Evolutionary conservation across 2,888 invertebrate species (phyloP).

Genomic region (Diploptera punctata): DNA sequence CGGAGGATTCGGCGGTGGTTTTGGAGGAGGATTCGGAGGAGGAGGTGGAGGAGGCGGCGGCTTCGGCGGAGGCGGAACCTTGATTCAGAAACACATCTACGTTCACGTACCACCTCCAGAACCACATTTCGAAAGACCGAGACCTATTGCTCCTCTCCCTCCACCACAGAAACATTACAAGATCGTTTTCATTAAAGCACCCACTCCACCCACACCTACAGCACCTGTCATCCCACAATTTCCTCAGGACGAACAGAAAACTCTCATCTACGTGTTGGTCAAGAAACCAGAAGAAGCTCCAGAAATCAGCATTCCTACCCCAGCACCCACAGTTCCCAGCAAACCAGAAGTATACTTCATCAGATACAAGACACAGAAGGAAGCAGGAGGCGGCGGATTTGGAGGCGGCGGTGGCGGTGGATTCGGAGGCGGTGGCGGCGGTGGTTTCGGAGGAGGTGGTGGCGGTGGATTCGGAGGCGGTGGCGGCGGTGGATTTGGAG

Average conservation of each 20-base stretch:
- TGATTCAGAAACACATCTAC: constrained; percentile 87
- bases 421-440: too few species aligned
- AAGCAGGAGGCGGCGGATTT: constrained; percentile 51
- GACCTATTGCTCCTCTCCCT: constrained; percentile 69
- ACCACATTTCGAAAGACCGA: constrained; percentile 70
- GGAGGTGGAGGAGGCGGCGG: constrained; percentile 26
- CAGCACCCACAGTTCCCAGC: constrained; percentile 81
- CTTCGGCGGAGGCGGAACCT: constrained; percentile 50
- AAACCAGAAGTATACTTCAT: constrained; percentile 93
- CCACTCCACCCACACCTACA: constrained; percentile 81
- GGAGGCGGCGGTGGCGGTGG: constrained; percentile 54
- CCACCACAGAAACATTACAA: constrained; percentile 89
- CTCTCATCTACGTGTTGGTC: constrained; percentile 86
- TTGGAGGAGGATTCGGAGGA: constrained; percentile 28
- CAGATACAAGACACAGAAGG: constrained; percentile 75
- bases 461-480: constrained; percentile 48
- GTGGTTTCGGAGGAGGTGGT: constrained; percentile 47
- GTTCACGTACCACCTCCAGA: constrained; percentile 91
- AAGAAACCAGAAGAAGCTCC: constrained; percentile 88
- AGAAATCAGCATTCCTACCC: constrained; percentile 77
- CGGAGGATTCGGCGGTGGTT: constrained; percentile 32
- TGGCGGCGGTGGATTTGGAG: constrained; percentile 36
- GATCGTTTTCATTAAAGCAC: constrained; percentile 92
- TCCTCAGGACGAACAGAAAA: constrained; percentile 81
- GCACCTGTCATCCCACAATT: constrained; percentile 82